Conservation (phyloP, 2,797 vertebrate genomes). For the Amblyopsis hoosieri region DNA sequence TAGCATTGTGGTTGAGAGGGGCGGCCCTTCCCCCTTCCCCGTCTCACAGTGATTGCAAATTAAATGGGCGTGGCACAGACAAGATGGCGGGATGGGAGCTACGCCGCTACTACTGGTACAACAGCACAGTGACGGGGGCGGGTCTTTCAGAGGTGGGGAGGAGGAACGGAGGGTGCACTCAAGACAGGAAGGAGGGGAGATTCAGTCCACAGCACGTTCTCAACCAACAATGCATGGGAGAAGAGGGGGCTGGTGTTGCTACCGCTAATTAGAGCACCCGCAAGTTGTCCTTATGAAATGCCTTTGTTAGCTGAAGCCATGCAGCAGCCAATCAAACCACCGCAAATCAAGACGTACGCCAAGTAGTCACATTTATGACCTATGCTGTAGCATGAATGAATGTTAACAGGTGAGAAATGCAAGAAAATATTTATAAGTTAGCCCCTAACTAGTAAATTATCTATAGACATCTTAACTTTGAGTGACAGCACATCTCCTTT, state of each 20-base stretch:
- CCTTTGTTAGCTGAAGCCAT: constrained; percentile 16
- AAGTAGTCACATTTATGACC: constrained; percentile 31
- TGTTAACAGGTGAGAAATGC: background rate
- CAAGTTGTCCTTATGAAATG: constrained; percentile 28
- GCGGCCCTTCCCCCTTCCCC: constrained; percentile 62
- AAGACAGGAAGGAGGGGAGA: constrained; percentile 79
- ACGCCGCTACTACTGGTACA: constrained; percentile 57
- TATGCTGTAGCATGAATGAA: background rate
- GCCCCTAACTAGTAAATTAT: no score
- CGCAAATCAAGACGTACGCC: constrained; percentile 53
- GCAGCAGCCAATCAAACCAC: constrained; percentile 26
- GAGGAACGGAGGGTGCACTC: constrained; percentile 74
- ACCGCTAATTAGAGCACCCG: constrained; percentile 28
- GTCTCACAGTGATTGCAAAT: constrained; percentile 60
- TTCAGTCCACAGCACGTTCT: constrained; percentile 80
- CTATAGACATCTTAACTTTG: background rate
- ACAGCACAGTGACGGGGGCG: constrained; percentile 66
- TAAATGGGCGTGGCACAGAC: constrained; percentile 67
- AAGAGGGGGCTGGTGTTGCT: constrained; percentile 72
- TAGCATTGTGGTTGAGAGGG: constrained; percentile 74
- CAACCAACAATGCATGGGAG: constrained; percentile 67
- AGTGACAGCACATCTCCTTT: background rate
- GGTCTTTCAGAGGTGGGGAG: constrained; percentile 67
- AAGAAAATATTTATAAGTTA: background rate
- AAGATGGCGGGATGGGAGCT: constrained; percentile 71